phyloP scores from a whole-genome alignment of 2,113 vertebrate species.

The Solenodon paradoxus region DNA sequence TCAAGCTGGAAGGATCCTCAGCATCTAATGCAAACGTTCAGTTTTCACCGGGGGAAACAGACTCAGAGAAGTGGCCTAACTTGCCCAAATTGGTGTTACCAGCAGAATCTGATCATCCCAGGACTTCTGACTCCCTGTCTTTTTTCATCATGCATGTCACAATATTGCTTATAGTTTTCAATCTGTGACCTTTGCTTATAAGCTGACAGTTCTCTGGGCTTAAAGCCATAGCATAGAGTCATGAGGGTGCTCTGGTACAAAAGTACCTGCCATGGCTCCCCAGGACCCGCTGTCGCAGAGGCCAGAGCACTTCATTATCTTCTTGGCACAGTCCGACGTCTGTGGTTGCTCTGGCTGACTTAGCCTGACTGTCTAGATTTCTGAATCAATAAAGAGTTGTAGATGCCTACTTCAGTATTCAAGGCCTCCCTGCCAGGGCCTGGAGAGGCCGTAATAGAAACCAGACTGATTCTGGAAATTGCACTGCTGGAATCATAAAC shows the following conservation, averaged over 20 bases:
- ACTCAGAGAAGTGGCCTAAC: not conserved
- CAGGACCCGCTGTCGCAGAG: not conserved
- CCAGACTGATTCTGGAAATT: not conserved
- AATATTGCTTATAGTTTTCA: not conserved
- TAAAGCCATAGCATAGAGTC: constrained; percentile 3
- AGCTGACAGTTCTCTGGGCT: not conserved
- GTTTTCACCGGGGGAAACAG: not conserved
- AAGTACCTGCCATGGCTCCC: not conserved
- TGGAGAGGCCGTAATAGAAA: not conserved
- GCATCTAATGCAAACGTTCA: not conserved
- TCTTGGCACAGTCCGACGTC: not conserved
- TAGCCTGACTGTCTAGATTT: constrained; percentile 49
- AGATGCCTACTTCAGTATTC: not conserved
- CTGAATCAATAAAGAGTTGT: constrained; percentile 73
- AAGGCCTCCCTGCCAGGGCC: constrained; percentile 18
- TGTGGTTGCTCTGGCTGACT: constrained; percentile 54
- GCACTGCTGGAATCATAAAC: not conserved
- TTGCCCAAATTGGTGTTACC: not conserved
- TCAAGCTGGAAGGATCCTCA: not conserved
- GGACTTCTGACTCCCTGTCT: not conserved
- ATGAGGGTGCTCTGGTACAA: not conserved
- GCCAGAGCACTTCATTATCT: constrained; percentile 58
- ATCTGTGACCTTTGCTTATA: not conserved
- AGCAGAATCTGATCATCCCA: not conserved
- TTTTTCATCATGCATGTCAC: not conserved